Evolutionary conservation across 1,140 invertebrate genomes (phyloP).

Genomic region (Laodelphax striatellus): DNA sequence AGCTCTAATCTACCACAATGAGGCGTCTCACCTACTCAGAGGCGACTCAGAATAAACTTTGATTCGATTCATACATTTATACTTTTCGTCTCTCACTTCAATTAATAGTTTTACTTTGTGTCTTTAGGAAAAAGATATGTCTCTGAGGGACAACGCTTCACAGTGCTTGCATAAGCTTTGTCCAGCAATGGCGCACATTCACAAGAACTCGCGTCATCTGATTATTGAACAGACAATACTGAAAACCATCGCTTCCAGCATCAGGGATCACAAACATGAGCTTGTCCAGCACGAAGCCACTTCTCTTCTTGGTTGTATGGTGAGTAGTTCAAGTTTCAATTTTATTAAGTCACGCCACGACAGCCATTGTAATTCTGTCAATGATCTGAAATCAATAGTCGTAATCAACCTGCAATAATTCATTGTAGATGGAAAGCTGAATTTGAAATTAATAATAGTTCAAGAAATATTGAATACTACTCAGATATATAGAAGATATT

Average conservation of each 20-base stretch:
- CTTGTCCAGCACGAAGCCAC: conserved; percentile 61
- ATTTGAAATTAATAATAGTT: too few species aligned
- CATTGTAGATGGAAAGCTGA: too few species aligned
- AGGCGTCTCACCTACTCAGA: too few species aligned
- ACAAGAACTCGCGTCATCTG: conserved; percentile 32
- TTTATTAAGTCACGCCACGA: too few species aligned
- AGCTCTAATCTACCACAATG: too few species aligned
- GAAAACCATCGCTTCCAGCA: conserved; percentile 49
- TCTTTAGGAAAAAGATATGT: conserved; percentile 59
- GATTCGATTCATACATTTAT: too few species aligned
- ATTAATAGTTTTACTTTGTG: background rate
- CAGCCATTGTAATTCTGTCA: background rate
- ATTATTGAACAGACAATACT: conserved; percentile 62
- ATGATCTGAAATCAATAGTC: too few species aligned
- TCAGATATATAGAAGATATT: too few species aligned
- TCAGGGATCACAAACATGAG: conserved; percentile 49
- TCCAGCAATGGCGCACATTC: conserved; percentile 38
- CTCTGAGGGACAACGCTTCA: conserved; percentile 65
- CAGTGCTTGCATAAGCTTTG: conserved; percentile 54
- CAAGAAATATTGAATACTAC: too few species aligned
- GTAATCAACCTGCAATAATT: too few species aligned
- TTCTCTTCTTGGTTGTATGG: conserved; percentile 56
- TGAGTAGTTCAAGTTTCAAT: conserved; percentile 20
- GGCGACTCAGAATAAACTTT: too few species aligned
- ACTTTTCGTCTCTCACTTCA: background rate